Evolutionary conservation across 2,888 invertebrate species (phyloP).

Genomic region (Branchellion lobata): DNA sequence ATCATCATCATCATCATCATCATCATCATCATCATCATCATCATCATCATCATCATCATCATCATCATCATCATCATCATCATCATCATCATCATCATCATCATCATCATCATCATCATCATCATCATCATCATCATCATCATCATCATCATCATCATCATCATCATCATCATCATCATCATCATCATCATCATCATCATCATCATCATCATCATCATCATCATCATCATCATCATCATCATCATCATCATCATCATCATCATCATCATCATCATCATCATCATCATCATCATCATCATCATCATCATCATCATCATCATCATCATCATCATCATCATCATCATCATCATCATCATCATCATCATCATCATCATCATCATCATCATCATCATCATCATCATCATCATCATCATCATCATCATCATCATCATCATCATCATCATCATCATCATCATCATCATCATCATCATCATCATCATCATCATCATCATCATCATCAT

Average conservation of each 20-base stretch:
- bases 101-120: conserved; percentile 27
- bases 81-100: conserved; percentile 56
- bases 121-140: conserved; percentile 27
- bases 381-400: not conserved
- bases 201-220: not conserved
- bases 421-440: conserved; percentile 1
- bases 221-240: conserved; percentile 62
- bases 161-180: conserved; percentile 35
- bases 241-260: conserved; percentile 62
- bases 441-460: too few species aligned
- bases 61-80: conserved; percentile 57
- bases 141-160: conserved; percentile 33
- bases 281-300: conserved; percentile 62
- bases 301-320: conserved; percentile 28
- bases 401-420: not conserved
- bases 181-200: conserved; percentile 62
- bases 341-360: not conserved
- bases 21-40: conserved; percentile 57
- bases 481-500: conserved; percentile 17
- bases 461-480: conserved; percentile 33
- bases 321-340: conserved; percentile 62
- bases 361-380: conserved; percentile 64
- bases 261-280: not conserved
- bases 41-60: conserved; percentile 57
- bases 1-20: conserved; percentile 55